These are phyloP conservation scores for Pyrocephalus nanus DNA, from an alignment of 2,797 vertebrate species.

Conservation along the genomic window DNA sequence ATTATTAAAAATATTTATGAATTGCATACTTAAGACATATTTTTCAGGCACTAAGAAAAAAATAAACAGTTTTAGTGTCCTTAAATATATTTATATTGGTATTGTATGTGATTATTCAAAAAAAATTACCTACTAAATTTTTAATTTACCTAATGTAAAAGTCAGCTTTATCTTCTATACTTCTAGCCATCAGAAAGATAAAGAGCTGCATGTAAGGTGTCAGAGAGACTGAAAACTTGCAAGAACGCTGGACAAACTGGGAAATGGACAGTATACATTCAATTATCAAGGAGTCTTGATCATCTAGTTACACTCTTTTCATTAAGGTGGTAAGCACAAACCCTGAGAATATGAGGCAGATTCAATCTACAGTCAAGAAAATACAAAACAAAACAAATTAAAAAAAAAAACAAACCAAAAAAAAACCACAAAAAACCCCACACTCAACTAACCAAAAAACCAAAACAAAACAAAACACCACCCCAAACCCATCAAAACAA, in stretches of 20 bases:
- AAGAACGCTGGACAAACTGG: not conserved
- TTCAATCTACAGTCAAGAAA: not conserved
- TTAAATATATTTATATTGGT: not conserved
- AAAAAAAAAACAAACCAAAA: not conserved
- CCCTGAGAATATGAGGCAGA: not conserved
- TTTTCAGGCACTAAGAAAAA: conserved; percentile 35
- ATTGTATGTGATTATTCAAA: not conserved
- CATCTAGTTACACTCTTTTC: not conserved
- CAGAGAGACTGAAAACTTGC: not conserved
- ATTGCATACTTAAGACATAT: not conserved
- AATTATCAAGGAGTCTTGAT: not conserved
- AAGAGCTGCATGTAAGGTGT: not conserved
- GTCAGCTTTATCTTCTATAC: not conserved
- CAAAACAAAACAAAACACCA: not conserved
- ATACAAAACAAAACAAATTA: not conserved
- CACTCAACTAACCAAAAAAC: not conserved
- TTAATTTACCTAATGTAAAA: not conserved
- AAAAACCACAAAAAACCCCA: too few species aligned
- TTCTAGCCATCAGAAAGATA: not conserved
- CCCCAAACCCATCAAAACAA: not conserved
- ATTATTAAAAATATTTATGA: conserved; percentile 40
- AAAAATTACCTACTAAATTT: not conserved
- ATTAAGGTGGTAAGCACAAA: not conserved
- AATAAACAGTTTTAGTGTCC: not conserved
- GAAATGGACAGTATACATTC: not conserved